Evolutionary conservation across 2,113 vertebrate species (phyloP).

Genomic region (Agapornis roseicollis): DNA sequence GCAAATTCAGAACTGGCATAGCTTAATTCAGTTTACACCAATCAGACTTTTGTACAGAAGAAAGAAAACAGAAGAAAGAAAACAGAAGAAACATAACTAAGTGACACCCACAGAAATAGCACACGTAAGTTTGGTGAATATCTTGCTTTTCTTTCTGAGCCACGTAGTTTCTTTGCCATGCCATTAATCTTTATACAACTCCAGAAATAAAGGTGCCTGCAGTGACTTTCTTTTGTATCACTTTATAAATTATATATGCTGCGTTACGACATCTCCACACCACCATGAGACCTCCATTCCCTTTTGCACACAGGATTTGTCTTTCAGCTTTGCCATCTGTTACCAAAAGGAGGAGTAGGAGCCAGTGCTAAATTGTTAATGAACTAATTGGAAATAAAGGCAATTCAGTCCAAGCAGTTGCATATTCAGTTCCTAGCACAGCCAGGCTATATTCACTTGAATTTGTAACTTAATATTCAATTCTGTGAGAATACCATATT

Average conservation of each 20-base stretch:
- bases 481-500: constrained; percentile 69
- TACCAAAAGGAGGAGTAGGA: not conserved
- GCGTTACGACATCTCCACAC: not conserved
- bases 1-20: not conserved
- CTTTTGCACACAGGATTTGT: not conserved
- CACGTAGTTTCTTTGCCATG: not conserved
- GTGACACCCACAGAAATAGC: not conserved
- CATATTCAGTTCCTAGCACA: constrained; percentile 5
- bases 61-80: not conserved
- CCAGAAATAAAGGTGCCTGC: not conserved
- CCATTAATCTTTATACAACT: not conserved
- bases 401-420: constrained; percentile 4
- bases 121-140: not conserved
- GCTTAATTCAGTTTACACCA: not conserved
- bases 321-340: not conserved
- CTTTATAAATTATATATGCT: not conserved
- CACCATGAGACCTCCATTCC: not conserved
- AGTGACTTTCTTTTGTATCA: not conserved
- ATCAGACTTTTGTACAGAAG: not conserved
- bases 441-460: constrained; percentile 1
- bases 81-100: not conserved
- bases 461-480: constrained; percentile 67
- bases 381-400: not conserved
- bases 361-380: not conserved
- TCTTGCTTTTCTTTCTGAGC: not conserved